Percentiles rank a stretch among this genome's conserved stretches.
Conservation (phyloP, 2,113 vertebrate genomes). For the Lampris incognitus region DNA sequence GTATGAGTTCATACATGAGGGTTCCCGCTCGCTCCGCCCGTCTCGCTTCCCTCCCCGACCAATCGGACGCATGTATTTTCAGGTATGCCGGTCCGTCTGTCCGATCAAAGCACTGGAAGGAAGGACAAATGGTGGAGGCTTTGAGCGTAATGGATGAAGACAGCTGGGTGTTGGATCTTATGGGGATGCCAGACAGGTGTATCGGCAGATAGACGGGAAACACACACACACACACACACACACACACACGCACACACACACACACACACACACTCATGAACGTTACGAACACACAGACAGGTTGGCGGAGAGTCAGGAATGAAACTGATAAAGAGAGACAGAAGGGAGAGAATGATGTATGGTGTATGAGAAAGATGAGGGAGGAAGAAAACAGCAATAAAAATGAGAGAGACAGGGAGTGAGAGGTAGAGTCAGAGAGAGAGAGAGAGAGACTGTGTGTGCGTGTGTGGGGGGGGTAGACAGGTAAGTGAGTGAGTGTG, state of each 20-base stretch:
- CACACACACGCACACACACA: conserved; percentile 10
- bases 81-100: conserved; percentile 40
- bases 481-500: conserved; percentile 5
- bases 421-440: not conserved
- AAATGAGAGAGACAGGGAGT: not conserved
- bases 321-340: not conserved
- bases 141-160: too few species aligned
- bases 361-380: not conserved
- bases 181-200: not conserved
- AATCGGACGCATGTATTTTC: conserved; percentile 36
- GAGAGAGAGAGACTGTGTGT: conserved; percentile 5
- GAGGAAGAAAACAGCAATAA: conserved; percentile 26
- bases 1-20: conserved; percentile 52
- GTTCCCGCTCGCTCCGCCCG: conserved; percentile 17
- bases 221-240: too few species aligned
- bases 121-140: not conserved
- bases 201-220: too few species aligned
- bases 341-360: not conserved
- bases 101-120: conserved; percentile 44
- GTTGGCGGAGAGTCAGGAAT: not conserved
- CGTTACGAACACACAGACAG: not conserved
- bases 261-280: conserved; percentile 40
- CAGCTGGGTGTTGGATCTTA: not conserved
- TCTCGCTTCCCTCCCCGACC: conserved; percentile 54
- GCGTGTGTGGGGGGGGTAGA: conserved; percentile 4